Evolutionary conservation across 1,140 invertebrate species (phyloP), one percentile per base, ranked within the genome.

Genomic region (Danaus plexippus): DNA sequence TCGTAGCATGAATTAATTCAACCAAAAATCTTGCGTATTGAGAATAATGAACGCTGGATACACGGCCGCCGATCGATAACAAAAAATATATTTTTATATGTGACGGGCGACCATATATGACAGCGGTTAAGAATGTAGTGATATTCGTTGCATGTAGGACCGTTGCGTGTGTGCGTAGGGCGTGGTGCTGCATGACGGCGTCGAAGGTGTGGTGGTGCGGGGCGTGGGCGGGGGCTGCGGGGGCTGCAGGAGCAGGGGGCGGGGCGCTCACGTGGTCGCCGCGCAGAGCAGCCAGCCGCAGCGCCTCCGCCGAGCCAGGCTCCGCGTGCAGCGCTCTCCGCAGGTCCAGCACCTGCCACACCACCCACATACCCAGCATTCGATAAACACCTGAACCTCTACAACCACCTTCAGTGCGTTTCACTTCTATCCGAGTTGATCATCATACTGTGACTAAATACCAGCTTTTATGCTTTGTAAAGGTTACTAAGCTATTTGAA

Each of bases 251-350:
- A 64, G 62, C 66, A 56, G 59, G 62, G 56, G 47, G 59, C 68
- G 69, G 64, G 64, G 67, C 73, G 75, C 82, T 85, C 82, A 87
- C 82, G 75, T 83, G 79, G 63, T 83, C 81, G 54, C 82, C 77
- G 59, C 88, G 81, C 76, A 88, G 83, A 61, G 82, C 71, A 54
- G 84, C 77, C 78, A 87, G 73, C 67, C 85, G 74, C 74, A 87
- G 76, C 73, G 86, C 77, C 75, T 88, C 87, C 64, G 87, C 81
- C 54, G 87, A 85, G 53, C 85, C 83, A 18, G 89, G 89, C 80
- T 91, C 90, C 54, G 90, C 90, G 80, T 92, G 90, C 74, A 92
- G 88, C 68, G 90, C 90, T 77, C 90, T 87, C 85, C 90, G 89
- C 74, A 92, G 86, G 87, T 92, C 91, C 88, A 91, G 88, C 82